Percentiles rank a stretch among this genome's conserved stretches.
These are phyloP conservation scores for Microplitis deprimator DNA, from an alignment of 2,888 invertebrate genomes.

Conservation along the genomic window DNA sequence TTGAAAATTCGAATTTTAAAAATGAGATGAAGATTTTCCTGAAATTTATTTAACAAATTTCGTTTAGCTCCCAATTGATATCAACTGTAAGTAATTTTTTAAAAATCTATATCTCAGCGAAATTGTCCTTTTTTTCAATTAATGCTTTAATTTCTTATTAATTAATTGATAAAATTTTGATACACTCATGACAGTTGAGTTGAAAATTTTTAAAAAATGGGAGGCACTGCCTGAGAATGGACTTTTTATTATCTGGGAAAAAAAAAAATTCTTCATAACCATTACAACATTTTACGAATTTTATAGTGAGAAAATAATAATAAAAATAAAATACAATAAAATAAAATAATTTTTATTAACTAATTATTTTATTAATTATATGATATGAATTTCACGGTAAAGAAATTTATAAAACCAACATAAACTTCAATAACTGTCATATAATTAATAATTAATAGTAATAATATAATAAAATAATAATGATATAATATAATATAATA, in stretches of 20 bases:
- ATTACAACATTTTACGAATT: neutral
- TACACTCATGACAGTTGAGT: too few species aligned
- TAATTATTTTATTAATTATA: constrained; percentile 6
- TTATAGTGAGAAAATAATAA: constrained; percentile 9
- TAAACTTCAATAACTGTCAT: constrained; percentile 53
- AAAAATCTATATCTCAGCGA: too few species aligned
- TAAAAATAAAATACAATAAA: constrained; percentile 8
- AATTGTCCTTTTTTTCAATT: too few species aligned
- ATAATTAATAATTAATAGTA: constrained; percentile 45
- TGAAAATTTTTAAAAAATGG: neutral
- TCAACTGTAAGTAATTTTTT: too few species aligned
- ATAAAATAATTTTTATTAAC: neutral
- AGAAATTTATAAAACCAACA: constrained; percentile 51
- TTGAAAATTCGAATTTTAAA: too few species aligned
- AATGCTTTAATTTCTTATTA: too few species aligned
- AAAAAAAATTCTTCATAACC: neutral
- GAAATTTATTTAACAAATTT: too few species aligned
- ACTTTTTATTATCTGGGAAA: neutral
- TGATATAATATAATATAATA: constrained; percentile 43
- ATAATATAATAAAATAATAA: constrained; percentile 42
- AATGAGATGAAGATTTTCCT: too few species aligned
- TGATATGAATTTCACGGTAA: constrained; percentile 39
- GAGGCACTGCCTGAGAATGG: too few species aligned
- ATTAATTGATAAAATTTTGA: too few species aligned
- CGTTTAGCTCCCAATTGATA: too few species aligned